A percentile compares a stretch with the other conserved stretches of the same genome.
Evolutionary conservation across 2,113 vertebrate species (phyloP).

Genomic region (Mormyrus iriodes): DNA sequence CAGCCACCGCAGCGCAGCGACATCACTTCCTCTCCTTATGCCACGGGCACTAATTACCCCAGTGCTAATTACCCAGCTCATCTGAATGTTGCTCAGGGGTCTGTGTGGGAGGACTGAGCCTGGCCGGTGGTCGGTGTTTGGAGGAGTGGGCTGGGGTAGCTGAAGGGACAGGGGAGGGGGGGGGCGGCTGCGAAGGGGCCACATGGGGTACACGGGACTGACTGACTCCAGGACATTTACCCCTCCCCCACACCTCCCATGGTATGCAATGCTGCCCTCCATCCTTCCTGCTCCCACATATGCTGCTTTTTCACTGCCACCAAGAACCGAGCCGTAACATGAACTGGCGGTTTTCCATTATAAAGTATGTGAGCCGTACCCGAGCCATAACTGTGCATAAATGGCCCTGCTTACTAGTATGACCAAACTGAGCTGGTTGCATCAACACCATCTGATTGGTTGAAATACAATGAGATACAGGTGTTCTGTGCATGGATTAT

Average conservation of each 20-base stretch:
- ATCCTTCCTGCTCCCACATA: neutral
- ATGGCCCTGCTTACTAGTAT: too few species aligned
- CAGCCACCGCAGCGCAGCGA: neutral
- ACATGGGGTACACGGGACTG: neutral
- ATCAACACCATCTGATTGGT: neutral
- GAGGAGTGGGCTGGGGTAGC: neutral
- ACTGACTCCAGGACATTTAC: neutral
- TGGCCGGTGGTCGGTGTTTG: neutral
- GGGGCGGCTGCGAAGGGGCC: neutral
- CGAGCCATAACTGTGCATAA: too few species aligned
- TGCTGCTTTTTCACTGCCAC: neutral
- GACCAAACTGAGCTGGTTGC: neutral
- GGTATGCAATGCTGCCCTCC: neutral
- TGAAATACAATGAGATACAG: neutral
- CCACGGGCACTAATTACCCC: slow-evolving; percentile 17
- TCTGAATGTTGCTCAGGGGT: neutral
- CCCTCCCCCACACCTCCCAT: neutral
- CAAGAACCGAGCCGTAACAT: neutral
- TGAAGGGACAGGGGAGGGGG: neutral
- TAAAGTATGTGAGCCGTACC: neutral
- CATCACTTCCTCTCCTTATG: slow-evolving; percentile 3
- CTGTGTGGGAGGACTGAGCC: neutral
- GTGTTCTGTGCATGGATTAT: neutral
- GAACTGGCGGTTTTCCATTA: neutral
- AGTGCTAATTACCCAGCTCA: slow-evolving; percentile 1